Evolutionary conservation across 1,140 invertebrate species (phyloP), one percentile per base, ranked within the genome.

Genomic region (Aphaenogaster ashmeadi): DNA sequence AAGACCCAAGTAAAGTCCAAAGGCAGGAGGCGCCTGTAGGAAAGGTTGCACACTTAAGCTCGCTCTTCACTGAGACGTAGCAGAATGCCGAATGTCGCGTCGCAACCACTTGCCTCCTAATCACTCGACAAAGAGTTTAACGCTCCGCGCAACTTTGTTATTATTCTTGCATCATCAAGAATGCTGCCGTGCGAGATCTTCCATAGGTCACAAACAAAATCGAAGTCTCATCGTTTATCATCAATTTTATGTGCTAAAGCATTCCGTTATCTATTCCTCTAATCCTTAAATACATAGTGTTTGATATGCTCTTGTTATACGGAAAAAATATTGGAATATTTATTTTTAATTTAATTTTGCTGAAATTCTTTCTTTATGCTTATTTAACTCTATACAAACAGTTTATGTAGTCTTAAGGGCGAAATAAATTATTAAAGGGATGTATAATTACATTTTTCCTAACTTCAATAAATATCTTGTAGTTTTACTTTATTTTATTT

Each of bases 41-140:
- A 5, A 50, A 44, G 21, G 5, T 9, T 13, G 36, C 33, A 6
- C 7, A n/a, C 7, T 44, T n/a, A 13, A 62, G n/a, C 60, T 36
- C 27, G 18, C 44, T 60, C 21, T 72, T 6, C 15, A 36, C 15
- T 74, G 52, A 33, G 66, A 60, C 50, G 18, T 41, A 33, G 41
- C 21, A 86, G 50, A 79, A 67, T 44, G 11, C 75, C 79, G 72
- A 90, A 91, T 88, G 88, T 91, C 71, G 81, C 27, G 67, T 81
- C 75, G 80, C 27, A 64, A 44, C 62, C 60, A 90, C 69, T 91
- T 88, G 75, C 60, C 79, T 75, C 27, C 41, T 90, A 71, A 89
- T 91, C 83, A 56, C 36, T 79, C 52, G 36, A 91, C 83, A 92
- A 92, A 91, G 62, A 69, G 21, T 62, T 87, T 72, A 66, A 90